A percentile compares a stretch with the other conserved stretches of the same genome.
Evolutionary conservation across 2,888 invertebrate genomes (phyloP).

Genomic region (Hipparchia sbordonii): DNA sequence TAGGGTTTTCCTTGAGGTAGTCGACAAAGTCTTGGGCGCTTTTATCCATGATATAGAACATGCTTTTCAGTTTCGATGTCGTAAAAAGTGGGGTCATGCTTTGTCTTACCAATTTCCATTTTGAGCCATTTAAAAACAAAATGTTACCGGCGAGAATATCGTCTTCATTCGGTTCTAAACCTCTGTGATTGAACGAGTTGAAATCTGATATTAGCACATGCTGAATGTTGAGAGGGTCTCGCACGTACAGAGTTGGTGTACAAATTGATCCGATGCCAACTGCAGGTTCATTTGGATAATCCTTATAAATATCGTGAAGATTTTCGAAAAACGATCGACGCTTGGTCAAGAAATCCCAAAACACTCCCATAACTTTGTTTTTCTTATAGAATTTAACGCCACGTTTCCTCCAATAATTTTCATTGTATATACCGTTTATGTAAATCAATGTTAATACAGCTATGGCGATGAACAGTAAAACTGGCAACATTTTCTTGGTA

Average conservation of each 20-base stretch:
- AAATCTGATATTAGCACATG: constrained; percentile 46
- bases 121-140: constrained; percentile 45
- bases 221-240: constrained; percentile 47
- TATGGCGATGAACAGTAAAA: constrained; percentile 47
- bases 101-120: constrained; percentile 52
- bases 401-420: constrained; percentile 60
- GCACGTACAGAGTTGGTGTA: constrained; percentile 44
- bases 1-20: constrained; percentile 50
- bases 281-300: constrained; percentile 54
- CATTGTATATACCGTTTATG: constrained; percentile 50
- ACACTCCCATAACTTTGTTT: constrained; percentile 52
- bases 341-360: constrained; percentile 51
- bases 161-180: constrained; percentile 35
- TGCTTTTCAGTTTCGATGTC: constrained; percentile 51
- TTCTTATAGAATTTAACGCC: constrained; percentile 53
- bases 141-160: constrained; percentile 46
- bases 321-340: constrained; percentile 53
- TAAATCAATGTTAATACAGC: constrained; percentile 42
- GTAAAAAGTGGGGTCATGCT: constrained; percentile 56
- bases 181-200: constrained; percentile 47
- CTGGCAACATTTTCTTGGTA: constrained; percentile 35
- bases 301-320: constrained; percentile 52
- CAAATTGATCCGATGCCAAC: constrained; percentile 51
- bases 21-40: constrained; percentile 48
- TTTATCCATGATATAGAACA: constrained; percentile 53